Conservation (phyloP, 2,888 invertebrate species). For the Melinopterus prodromus region DNA sequence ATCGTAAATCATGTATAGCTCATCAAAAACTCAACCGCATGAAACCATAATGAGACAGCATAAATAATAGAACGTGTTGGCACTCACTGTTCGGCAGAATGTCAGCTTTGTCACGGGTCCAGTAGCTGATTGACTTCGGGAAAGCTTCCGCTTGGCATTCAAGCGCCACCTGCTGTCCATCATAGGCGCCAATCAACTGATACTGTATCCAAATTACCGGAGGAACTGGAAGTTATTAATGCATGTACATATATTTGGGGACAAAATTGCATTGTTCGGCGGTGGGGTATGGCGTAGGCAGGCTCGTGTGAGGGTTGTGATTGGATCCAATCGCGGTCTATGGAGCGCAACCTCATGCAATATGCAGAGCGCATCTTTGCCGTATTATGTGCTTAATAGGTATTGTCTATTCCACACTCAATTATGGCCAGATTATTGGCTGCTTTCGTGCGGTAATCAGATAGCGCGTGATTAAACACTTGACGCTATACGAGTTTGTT, state of each 20-base stretch:
- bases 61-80: not conserved
- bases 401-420: not conserved
- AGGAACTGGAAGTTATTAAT: slow-evolving; percentile 63
- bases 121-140: slow-evolving; percentile 73
- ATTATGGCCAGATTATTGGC: slow-evolving; percentile 46
- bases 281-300: not conserved
- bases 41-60: not conserved
- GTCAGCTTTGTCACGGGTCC: slow-evolving; percentile 71
- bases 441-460: slow-evolving; percentile 78
- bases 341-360: slow-evolving; percentile 13
- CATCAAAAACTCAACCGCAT: not conserved
- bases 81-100: slow-evolving; percentile 68
- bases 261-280: slow-evolving; percentile 9
- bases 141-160: slow-evolving; percentile 75
- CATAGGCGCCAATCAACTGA: slow-evolving; percentile 71
- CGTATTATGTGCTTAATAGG: slow-evolving; percentile 16
- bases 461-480: not conserved
- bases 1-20: not conserved
- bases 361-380: slow-evolving; percentile 12
- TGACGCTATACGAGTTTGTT: not conserved
- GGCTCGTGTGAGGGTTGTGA: not conserved
- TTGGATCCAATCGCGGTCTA: not conserved
- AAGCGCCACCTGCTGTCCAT: slow-evolving; percentile 69
- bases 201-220: slow-evolving; percentile 75
- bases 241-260: slow-evolving; percentile 6